Evolutionary conservation across 92 coral and sea anemone species (phyloP).

Genomic region (Chrysogorgia sp.): DNA sequence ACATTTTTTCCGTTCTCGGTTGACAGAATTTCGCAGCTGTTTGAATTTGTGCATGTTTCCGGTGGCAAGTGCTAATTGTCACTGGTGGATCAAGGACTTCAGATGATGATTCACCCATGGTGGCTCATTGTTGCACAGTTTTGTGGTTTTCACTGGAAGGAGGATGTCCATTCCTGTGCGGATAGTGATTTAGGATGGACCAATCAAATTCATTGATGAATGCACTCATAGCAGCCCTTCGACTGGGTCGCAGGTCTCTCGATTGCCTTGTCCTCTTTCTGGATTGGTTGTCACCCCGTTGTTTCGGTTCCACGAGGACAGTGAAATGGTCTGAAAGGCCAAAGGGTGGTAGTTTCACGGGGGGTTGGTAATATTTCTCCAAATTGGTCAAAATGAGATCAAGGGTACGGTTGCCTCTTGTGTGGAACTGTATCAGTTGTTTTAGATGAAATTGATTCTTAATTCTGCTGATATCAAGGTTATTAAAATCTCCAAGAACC

Average conservation of each 20-base stretch:
- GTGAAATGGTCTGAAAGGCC: conserved; percentile 26
- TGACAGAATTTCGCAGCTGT: too few relatives aligned
- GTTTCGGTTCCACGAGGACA: background rate
- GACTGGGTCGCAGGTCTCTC: conserved; percentile 15
- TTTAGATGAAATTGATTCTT: too few relatives aligned
- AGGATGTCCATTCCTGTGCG: conserved; percentile 16
- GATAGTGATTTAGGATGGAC: background rate
- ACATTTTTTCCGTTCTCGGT: too few relatives aligned
- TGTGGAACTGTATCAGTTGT: background rate
- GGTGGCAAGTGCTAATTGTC: too few relatives aligned
- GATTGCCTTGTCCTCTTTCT: background rate
- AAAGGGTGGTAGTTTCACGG: background rate
- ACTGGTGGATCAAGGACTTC: conserved; percentile 9
- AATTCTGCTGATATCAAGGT: too few relatives aligned
- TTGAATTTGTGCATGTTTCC: too few relatives aligned
- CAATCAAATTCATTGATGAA: conserved; percentile 22
- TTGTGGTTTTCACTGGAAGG: background rate
- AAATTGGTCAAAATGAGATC: too few relatives aligned
- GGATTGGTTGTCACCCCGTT: background rate
- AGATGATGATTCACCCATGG: conserved; percentile 18
- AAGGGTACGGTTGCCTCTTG: background rate
- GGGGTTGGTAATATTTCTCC: background rate
- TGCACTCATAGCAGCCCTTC: conserved; percentile 6
- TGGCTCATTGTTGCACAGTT: background rate
- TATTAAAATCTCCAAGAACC: too few relatives aligned